Evolutionary conservation across 2,888 invertebrate genomes (phyloP), one percentile per base, ranked within the genome.

Genomic region (Diachrysia chrysitis): DNA sequence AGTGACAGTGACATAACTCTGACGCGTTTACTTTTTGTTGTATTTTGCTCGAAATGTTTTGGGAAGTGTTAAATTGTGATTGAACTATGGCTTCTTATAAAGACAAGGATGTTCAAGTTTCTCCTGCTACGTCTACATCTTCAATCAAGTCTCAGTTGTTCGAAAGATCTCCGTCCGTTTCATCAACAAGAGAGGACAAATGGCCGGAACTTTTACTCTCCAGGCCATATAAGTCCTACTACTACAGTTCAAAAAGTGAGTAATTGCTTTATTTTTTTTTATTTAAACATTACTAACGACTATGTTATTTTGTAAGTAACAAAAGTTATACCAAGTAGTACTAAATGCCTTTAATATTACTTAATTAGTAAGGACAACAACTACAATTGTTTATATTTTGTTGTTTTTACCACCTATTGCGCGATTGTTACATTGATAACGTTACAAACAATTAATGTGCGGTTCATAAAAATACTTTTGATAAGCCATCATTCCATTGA

Each of bases 121-220:
- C 93, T 57, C 91, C 93, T 74, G 86, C 90, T 63, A 88, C 94
- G 48, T 92, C 94, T 58, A 89, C 90, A 46, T 82, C 92, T 16
- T 94, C 94, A 48, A 73, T 91, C 46, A 92, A 85, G 84, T 91
- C 91, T 35, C 84, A 86, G 23, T 79, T 90, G 21, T 87, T 92
- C 66, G 93, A 93, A 62, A 88, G 94, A 87, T 92, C 95, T 55
- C 90, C 94, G 37, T 93, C 94, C 37, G 86, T 90, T 71, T 83
- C 93, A 32, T 94, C 95, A 53, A 83, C 87, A 37, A 93, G 79
- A 69, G 93, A 92, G 75, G 95, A 95, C 83, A 95, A 91, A 90
- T 95, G 95, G 95, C 95, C 95, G 82, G 95, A 95, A 89, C 88
- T 95, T 71, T 84, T 95, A 76, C 77, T 95, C 81, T 92, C 95